Evolutionary conservation across 2,888 invertebrate species (phyloP).

Genomic region (Spicauda simplicius): DNA sequence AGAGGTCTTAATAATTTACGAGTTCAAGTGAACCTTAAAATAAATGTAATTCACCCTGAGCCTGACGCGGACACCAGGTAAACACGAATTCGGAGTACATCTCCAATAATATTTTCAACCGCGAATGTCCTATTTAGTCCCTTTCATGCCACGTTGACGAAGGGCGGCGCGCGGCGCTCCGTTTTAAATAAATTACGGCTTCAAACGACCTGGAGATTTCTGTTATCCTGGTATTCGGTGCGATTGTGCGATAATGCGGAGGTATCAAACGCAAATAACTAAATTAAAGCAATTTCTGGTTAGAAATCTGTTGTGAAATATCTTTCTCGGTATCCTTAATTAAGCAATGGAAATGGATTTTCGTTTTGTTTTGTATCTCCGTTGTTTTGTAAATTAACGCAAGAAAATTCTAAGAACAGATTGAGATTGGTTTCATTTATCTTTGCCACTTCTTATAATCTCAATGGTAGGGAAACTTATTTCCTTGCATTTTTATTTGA

Average conservation of each 20-base stretch:
- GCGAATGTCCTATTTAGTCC: conserved; percentile 51
- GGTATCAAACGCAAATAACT: conserved; percentile 28
- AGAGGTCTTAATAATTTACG: conserved; percentile 14
- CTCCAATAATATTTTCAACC: conserved; percentile 41
- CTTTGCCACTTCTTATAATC: too few species aligned
- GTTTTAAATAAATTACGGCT: conserved; percentile 62
- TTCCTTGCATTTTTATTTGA: too few species aligned
- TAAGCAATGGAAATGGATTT: conserved; percentile 25
- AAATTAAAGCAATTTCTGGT: conserved; percentile 30
- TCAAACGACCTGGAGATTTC: conserved; percentile 54
- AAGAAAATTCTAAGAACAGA: not conserved
- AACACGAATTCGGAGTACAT: conserved; percentile 36
- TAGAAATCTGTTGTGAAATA: conserved; percentile 28
- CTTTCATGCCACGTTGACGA: conserved; percentile 62
- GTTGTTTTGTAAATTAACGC: not conserved
- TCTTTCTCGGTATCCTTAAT: conserved; percentile 14
- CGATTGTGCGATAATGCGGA: conserved; percentile 39
- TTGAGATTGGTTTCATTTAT: too few species aligned
- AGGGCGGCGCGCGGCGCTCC: conserved; percentile 52
- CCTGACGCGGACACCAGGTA: conserved; percentile 22
- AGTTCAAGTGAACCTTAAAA: conserved; percentile 4
- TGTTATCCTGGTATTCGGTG: conserved; percentile 56
- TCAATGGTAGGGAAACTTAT: too few species aligned
- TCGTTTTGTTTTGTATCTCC: conserved; percentile 5
- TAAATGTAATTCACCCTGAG: conserved; percentile 4